Percentiles rank a stretch among this genome's conserved stretches.
Evolutionary conservation across 2,888 invertebrate genomes (phyloP).

Genomic region (Pterostichus niger): DNA sequence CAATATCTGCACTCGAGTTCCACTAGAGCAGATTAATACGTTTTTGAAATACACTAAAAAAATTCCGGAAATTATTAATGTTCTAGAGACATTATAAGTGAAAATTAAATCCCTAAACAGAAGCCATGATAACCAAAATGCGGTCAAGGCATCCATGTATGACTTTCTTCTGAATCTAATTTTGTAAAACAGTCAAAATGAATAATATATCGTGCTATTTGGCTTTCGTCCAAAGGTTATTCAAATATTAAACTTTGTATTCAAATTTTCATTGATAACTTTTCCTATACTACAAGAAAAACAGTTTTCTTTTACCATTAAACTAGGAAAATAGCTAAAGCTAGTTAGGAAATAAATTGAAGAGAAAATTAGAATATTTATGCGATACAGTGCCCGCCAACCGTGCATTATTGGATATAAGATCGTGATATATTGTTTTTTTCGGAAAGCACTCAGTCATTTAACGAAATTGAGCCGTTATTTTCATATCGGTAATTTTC

Average conservation of each 20-base stretch:
- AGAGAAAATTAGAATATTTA: neutral
- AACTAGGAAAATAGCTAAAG: neutral
- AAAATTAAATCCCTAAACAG: too few species aligned
- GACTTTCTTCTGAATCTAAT: too few species aligned
- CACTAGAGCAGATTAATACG: too few species aligned
- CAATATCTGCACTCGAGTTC: too few species aligned
- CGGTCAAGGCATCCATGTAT: too few species aligned
- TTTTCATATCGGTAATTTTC: neutral
- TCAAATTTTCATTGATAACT: slow-evolving; percentile 2
- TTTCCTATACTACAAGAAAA: neutral
- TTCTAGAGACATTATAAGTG: too few species aligned
- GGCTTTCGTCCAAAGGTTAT: neutral
- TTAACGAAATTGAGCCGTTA: slow-evolving; percentile 8
- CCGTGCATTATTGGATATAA: slow-evolving; percentile 6
- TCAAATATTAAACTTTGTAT: slow-evolving; percentile 15
- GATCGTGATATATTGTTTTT: neutral
- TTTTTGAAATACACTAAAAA: too few species aligned
- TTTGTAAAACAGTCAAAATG: neutral
- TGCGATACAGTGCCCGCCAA: neutral
- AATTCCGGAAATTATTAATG: too few species aligned
- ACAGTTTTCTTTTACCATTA: too few species aligned
- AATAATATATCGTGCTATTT: neutral
- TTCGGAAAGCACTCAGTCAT: neutral
- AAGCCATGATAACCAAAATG: too few species aligned
- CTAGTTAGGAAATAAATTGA: slow-evolving; percentile 1